A percentile compares a stretch with the other conserved stretches of the same genome.
Conservation (phyloP, 1,140 invertebrate species). For the Drosophila burlai region DNA sequence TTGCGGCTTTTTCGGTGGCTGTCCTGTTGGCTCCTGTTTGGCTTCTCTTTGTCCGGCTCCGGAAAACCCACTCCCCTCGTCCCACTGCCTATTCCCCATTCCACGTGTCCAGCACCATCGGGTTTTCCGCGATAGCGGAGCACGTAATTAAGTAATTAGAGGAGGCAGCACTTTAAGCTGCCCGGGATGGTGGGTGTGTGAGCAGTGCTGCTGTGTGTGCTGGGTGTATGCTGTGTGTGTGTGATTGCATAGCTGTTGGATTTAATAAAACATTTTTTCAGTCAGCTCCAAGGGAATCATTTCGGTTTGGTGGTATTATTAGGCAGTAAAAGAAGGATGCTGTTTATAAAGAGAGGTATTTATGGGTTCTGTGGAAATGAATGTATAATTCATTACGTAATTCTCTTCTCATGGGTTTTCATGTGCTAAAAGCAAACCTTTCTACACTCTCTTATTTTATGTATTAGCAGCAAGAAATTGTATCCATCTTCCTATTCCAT, state of each 20-base stretch:
- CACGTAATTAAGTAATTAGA: slow-evolving; percentile 64
- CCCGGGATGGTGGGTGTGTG: slow-evolving; percentile 12
- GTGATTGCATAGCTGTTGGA: background rate
- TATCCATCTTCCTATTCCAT: background rate
- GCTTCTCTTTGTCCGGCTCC: slow-evolving; percentile 33
- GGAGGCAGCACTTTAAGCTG: slow-evolving; percentile 43
- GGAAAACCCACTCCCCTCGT: background rate
- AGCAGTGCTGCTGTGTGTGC: background rate
- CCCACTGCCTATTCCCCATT: background rate
- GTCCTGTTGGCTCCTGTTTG: slow-evolving; percentile 23
- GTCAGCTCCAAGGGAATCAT: slow-evolving; percentile 2
- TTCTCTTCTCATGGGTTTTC: too few relatives aligned
- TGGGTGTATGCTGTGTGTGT: background rate
- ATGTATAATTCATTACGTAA: background rate
- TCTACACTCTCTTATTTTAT: too few relatives aligned
- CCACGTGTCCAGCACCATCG: slow-evolving; percentile 8
- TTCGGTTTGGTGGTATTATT: background rate
- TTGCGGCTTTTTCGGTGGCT: slow-evolving; percentile 58
- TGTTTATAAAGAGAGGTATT: background rate
- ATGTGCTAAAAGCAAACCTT: background rate
- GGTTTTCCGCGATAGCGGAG: slow-evolving; percentile 32
- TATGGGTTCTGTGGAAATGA: background rate
- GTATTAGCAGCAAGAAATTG: background rate
- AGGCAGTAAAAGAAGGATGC: background rate
- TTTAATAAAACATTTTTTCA: slow-evolving; percentile 10